A percentile compares a stretch with the other conserved stretches of the same genome.
Evolutionary conservation across 2,888 invertebrate species (phyloP).

Genomic region (Zygogramma bicolorata): DNA sequence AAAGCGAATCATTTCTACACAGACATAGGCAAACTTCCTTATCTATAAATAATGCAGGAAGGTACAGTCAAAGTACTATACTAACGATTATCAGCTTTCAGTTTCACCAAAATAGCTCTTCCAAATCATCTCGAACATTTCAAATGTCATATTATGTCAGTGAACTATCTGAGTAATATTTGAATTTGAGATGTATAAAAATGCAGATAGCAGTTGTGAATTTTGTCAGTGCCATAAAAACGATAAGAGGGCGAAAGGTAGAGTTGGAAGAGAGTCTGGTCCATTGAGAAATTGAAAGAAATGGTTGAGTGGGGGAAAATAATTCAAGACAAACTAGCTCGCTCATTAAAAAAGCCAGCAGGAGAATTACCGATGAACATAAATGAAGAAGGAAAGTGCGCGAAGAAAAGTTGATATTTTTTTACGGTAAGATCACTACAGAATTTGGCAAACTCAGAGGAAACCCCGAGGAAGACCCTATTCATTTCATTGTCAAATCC

Average conservation of each 20-base stretch:
- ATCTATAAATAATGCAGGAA: too few relatives aligned
- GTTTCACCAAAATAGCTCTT: too few relatives aligned
- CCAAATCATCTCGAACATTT: too few relatives aligned
- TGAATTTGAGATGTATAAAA: not conserved
- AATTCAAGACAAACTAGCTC: conserved; percentile 50
- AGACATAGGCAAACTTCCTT: too few relatives aligned
- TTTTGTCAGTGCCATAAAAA: not conserved
- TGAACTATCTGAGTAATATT: too few relatives aligned
- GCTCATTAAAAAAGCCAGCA: conserved; percentile 46
- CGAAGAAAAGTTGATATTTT: conserved; percentile 56
- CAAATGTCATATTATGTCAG: not conserved
- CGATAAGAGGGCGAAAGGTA: not conserved
- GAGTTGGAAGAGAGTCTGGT: not conserved
- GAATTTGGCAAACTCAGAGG: conserved; percentile 60
- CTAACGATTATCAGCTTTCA: too few relatives aligned
- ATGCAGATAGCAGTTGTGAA: not conserved
- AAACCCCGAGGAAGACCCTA: conserved; percentile 55
- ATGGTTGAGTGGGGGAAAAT: conserved; percentile 57
- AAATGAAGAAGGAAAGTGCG: conserved; percentile 53
- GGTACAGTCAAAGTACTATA: too few relatives aligned
- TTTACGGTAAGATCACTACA: conserved; percentile 56
- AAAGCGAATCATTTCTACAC: too few relatives aligned
- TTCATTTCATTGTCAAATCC: conserved; percentile 54
- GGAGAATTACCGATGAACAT: conserved; percentile 57
- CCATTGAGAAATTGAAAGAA: conserved; percentile 56